Conservation (phyloP, 1,140 invertebrate genomes). For the Asobara japonica region DNA sequence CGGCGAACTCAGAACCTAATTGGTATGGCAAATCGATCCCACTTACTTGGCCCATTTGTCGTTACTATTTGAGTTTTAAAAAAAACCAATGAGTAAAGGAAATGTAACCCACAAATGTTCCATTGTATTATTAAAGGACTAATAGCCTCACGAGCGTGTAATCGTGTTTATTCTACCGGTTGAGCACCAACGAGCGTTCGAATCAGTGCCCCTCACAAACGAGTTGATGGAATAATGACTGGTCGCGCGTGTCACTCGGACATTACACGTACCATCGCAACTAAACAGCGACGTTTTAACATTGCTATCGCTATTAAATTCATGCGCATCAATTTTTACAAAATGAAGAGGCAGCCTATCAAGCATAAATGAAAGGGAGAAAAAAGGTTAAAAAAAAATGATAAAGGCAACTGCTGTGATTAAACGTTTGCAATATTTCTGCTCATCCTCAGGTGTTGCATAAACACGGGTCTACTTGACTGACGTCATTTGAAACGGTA, state of each 20-base stretch:
- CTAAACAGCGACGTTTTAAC: not conserved
- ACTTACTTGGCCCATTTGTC: too few species aligned
- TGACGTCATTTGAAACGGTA: slow-evolving; percentile 13
- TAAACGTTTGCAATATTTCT: not conserved
- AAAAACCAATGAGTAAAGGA: not conserved
- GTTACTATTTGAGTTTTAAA: too few species aligned
- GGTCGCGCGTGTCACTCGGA: slow-evolving; percentile 11
- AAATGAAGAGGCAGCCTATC: not conserved
- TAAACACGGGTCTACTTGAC: not conserved
- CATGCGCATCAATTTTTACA: not conserved
- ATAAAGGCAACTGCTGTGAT: not conserved
- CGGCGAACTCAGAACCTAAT: too few species aligned
- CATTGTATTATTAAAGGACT: slow-evolving; percentile 1
- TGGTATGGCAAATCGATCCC: too few species aligned
- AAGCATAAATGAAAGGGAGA: not conserved
- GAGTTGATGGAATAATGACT: slow-evolving; percentile 9
- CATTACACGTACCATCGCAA: not conserved
- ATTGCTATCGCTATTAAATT: not conserved
- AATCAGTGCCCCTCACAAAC: slow-evolving; percentile 9
- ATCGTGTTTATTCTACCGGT: slow-evolving; percentile 11
- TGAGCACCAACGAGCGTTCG: slow-evolving; percentile 5
- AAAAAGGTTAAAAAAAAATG: not conserved
- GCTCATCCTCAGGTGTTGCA: not conserved
- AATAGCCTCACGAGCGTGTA: slow-evolving; percentile 8
- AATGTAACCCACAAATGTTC: not conserved